Evolutionary conservation across 2,113 vertebrate genomes (phyloP).

Genomic region (Eira barbara): DNA sequence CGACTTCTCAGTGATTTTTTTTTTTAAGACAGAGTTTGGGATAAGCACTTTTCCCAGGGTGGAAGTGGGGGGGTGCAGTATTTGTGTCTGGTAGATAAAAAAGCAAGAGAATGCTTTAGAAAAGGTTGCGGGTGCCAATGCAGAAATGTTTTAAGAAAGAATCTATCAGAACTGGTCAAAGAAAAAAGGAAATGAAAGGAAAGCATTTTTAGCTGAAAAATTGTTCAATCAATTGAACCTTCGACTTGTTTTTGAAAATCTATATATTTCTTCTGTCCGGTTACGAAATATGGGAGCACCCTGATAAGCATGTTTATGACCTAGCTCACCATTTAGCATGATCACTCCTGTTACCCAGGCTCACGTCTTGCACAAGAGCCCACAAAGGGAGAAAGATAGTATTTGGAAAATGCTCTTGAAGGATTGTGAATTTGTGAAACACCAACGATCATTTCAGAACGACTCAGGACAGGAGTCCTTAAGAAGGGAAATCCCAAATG

Average conservation of each 20-base stretch:
- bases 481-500: background rate
- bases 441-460: background rate
- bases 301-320: constrained; percentile 58
- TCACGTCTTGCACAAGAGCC: constrained; percentile 53
- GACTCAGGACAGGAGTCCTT: background rate
- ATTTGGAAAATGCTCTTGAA: constrained; percentile 50
- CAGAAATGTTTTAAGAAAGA: fast-evolving
- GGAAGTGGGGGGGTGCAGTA: background rate
- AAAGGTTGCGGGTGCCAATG: fast-evolving
- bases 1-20: background rate
- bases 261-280: constrained; percentile 45
- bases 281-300: constrained; percentile 43
- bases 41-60: background rate
- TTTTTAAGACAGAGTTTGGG: constrained; percentile 23
- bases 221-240: constrained; percentile 37
- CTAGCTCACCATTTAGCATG: constrained; percentile 47
- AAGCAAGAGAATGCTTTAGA: background rate
- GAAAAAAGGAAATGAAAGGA: fast-evolving
- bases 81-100: background rate
- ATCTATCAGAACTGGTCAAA: background rate
- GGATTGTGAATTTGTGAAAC: constrained; percentile 64
- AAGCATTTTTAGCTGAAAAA: background rate
- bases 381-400: constrained; percentile 70
- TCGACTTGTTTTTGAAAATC: constrained; percentile 58
- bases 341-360: constrained; percentile 23